Percentiles rank a stretch among this genome's conserved stretches.
Evolutionary conservation across 2,113 vertebrate genomes (phyloP).

Genomic region (Sander vitreus): DNA sequence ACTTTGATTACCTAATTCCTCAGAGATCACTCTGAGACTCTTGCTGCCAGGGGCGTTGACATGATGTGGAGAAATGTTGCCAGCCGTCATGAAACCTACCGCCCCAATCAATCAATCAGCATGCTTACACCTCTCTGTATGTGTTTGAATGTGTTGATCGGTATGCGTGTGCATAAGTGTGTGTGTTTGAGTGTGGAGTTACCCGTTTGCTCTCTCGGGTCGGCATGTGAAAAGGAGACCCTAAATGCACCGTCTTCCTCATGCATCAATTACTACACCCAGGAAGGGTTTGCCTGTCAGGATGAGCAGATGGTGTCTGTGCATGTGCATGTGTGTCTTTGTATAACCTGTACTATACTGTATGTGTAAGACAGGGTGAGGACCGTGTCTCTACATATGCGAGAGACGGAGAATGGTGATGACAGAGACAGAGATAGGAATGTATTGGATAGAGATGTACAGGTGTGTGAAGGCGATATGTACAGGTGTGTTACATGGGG

Average conservation of each 20-base stretch:
- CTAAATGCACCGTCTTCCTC: constrained; percentile 69
- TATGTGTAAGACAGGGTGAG: constrained; percentile 16
- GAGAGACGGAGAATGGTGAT: constrained; percentile 56
- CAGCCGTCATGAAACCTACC: constrained; percentile 72
- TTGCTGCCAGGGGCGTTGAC: constrained; percentile 66
- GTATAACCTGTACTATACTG: neutral
- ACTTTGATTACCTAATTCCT: constrained; percentile 76
- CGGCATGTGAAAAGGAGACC: constrained; percentile 44
- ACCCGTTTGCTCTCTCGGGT: constrained; percentile 47
- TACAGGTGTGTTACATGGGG: constrained; percentile 61
- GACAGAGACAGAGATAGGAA: constrained; percentile 61
- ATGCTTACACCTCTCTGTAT: constrained; percentile 31
- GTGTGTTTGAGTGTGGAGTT: constrained; percentile 9
- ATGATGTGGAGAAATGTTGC: constrained; percentile 75
- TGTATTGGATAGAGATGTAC: constrained; percentile 62
- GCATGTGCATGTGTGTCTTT: constrained; percentile 9
- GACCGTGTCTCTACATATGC: constrained; percentile 20
- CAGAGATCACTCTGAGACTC: constrained; percentile 61
- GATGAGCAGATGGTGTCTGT: constrained; percentile 62
- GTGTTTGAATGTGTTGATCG: constrained; percentile 5
- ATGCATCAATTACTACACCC: constrained; percentile 75
- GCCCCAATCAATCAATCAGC: constrained; percentile 78
- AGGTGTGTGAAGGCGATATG: constrained; percentile 64
- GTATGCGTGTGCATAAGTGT: constrained; percentile 24
- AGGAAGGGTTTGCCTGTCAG: constrained; percentile 70